Evolutionary conservation across 2,888 invertebrate species (phyloP), one percentile per base, ranked within the genome.

Genomic region (Atherix ibis): DNA sequence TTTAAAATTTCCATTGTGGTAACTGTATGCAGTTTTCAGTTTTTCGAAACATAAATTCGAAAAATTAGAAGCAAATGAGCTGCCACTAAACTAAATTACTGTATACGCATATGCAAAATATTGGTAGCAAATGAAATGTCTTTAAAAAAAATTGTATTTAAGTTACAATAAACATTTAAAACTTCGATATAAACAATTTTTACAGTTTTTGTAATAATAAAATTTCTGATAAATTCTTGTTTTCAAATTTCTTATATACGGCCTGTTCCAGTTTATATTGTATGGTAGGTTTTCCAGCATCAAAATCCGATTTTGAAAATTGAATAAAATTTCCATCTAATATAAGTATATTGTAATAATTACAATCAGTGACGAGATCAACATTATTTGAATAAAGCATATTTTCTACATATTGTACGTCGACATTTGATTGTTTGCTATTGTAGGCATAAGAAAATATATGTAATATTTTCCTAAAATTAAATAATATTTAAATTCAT

Each of bases 401-500:
- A 33, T 63, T 51, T 45, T 62, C 53, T 25, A 75, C 46, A 48
- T 63, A 58, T 3, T 53, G 40, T 12, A 60, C 46, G 2, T 73
- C 67, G 46, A 67, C 68, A 2, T 54, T 52, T 3, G 67, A 49
- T 35, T 63, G 62, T 49, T 66, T 68, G 42, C 64, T 68, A 44
- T 58, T 70, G 44, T 72, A 75, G 15, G 68, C 72, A 33, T 54
- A 48, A 33, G 66, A 63, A 63, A 76, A 71, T 4, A 63, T 58
- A 46, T 58, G 47, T 32, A 71, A 52, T 13, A 68, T 52, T 40
- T 55, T 54, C 41, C 73, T 75, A 46, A 38, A 58, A 54, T 39
- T 45, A 44, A 38, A 27, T 32, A 40, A 46, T 39, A 5, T 8
- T 17, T 28, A 6, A 46, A 51, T 43, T 27, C 66, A 50, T 17